Evolutionary conservation across 2,797 vertebrate genomes (phyloP).

Genomic region (Botia almorhae): DNA sequence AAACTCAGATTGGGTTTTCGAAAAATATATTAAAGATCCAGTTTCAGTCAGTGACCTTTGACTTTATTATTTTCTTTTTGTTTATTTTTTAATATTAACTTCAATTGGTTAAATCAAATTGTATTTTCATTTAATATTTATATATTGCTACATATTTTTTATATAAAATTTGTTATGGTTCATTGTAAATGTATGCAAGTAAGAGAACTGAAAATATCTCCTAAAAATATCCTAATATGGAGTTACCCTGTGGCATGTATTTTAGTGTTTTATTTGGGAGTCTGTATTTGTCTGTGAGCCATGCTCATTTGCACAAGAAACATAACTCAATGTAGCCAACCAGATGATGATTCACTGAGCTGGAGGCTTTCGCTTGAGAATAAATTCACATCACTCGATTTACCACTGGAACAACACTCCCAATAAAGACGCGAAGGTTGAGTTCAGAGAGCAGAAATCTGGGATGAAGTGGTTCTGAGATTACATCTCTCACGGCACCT

Average conservation of each 20-base stretch:
- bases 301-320: slow-evolving; percentile 40
- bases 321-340: slow-evolving; percentile 38
- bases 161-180: too few species aligned
- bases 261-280: background rate
- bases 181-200: too few species aligned
- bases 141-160: too few species aligned
- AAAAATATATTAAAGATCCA: background rate
- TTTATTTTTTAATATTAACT: too few species aligned
- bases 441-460: slow-evolving; percentile 64
- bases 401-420: slow-evolving; percentile 25
- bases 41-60: background rate
- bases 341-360: slow-evolving; percentile 45
- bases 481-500: slow-evolving; percentile 64
- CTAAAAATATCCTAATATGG: background rate
- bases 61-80: too few species aligned
- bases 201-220: too few species aligned
- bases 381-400: slow-evolving; percentile 42
- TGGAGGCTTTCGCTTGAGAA: slow-evolving; percentile 13
- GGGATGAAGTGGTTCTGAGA: slow-evolving; percentile 61
- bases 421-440: slow-evolving; percentile 68
- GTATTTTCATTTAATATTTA: too few species aligned
- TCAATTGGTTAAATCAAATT: too few species aligned
- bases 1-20: background rate
- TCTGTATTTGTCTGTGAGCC: slow-evolving; percentile 24
- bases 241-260: slow-evolving; percentile 40